Percentiles rank a stretch among this genome's conserved stretches.
Conservation (phyloP, 2,797 vertebrate species). For the Masticophis lateralis region DNA sequence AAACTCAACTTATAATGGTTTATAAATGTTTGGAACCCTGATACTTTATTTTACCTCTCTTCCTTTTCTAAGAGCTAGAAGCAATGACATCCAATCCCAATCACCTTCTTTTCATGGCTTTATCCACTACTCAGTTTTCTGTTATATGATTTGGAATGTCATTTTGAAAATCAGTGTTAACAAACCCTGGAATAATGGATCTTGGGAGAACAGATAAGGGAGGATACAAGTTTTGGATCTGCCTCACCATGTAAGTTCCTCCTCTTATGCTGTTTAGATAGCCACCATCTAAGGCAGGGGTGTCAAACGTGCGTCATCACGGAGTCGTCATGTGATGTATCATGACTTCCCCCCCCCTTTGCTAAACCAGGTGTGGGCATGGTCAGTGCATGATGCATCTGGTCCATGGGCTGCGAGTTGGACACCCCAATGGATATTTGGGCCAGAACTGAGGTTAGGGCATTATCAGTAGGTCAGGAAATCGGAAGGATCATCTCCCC, state of each 20-base stretch:
- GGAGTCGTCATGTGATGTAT: too few species aligned
- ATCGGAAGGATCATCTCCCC: not conserved
- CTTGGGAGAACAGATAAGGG: not conserved
- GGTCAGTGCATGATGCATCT: too few species aligned
- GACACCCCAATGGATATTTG: not conserved
- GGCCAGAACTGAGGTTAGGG: not conserved
- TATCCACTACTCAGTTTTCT: not conserved
- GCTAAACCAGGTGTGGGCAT: too few species aligned
- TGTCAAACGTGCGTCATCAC: too few species aligned
- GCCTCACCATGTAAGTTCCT: not conserved
- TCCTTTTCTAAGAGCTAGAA: not conserved
- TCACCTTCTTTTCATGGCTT: not conserved
- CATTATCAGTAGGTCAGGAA: not conserved
- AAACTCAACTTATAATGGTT: not conserved
- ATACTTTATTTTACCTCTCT: not conserved
- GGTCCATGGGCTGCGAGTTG: too few species aligned
- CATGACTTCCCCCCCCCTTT: too few species aligned
- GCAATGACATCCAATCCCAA: not conserved
- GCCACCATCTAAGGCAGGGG: too few species aligned
- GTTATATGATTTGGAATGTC: not conserved
- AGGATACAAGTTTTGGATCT: not conserved
- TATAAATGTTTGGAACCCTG: not conserved
- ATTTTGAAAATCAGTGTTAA: not conserved
- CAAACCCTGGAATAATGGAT: not conserved
- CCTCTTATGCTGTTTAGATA: not conserved